Percentiles rank a stretch among this genome's conserved stretches.
phyloP scores from a whole-genome alignment of 2,888 invertebrate genomes.

The Allophyes oxyacanthae region DNA sequence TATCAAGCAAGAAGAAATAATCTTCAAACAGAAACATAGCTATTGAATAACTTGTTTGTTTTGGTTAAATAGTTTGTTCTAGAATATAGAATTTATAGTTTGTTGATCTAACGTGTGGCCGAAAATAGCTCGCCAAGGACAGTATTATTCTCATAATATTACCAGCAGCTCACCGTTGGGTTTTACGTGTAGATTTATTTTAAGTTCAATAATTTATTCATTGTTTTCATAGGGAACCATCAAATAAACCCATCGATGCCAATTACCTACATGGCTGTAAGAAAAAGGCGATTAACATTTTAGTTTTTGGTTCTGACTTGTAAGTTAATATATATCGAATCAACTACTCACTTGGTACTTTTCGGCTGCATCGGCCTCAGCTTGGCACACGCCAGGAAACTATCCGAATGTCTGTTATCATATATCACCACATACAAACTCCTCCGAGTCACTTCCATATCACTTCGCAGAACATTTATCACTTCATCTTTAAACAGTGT shows the following conservation, averaged over 20 bases:
- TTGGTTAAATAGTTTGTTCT: not conserved
- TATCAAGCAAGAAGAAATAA: too few species aligned
- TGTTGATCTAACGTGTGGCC: not conserved
- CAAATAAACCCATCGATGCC: too few species aligned
- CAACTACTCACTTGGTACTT: slow-evolving; percentile 91
- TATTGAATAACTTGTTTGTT: not conserved
- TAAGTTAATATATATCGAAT: too few species aligned
- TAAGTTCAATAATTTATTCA: too few species aligned
- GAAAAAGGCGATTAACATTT: too few species aligned
- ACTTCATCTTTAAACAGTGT: slow-evolving; percentile 92
- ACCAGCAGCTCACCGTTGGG: not conserved
- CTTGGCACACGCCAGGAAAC: slow-evolving; percentile 95
- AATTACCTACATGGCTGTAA: too few species aligned
- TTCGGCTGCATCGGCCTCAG: slow-evolving; percentile 91
- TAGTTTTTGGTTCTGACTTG: too few species aligned
- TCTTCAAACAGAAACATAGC: too few species aligned
- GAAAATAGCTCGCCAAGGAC: slow-evolving; percentile 10
- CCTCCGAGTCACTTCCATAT: slow-evolving; percentile 93
- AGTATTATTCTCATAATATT: not conserved
- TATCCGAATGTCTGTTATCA: slow-evolving; percentile 93
- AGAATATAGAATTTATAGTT: slow-evolving; percentile 8
- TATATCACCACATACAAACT: slow-evolving; percentile 94
- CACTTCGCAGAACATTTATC: slow-evolving; percentile 92
- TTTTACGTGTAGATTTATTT: too few species aligned
- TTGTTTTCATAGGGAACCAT: too few species aligned